Evolutionary conservation across 2,888 invertebrate species (phyloP).

Genomic region (Tricholauxania praeusta): DNA sequence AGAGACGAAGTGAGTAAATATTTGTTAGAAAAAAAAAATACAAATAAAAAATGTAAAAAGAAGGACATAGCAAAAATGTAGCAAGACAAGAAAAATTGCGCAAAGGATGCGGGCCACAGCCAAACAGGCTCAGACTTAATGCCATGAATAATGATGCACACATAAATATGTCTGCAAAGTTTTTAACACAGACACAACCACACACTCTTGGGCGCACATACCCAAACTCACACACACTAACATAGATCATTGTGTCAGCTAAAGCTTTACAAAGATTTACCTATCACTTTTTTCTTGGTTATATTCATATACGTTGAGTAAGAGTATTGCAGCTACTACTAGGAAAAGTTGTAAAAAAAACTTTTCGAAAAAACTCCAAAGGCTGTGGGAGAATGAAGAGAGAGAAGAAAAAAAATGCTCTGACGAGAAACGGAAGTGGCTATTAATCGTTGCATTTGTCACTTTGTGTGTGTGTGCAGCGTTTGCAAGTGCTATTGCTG

Average conservation of each 20-base stretch:
- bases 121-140: conserved; percentile 31
- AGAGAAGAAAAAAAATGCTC: not conserved
- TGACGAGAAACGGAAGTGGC: conserved; percentile 34
- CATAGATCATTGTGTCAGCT: conserved; percentile 13
- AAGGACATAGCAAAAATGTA: not conserved
- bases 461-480: conserved; percentile 4
- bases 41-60: not conserved
- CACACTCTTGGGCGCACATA: conserved; percentile 14
- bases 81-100: not conserved
- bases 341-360: not conserved
- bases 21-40: not conserved
- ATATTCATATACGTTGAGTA: not conserved
- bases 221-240: conserved; percentile 4
- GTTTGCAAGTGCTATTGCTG: conserved; percentile 1
- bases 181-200: conserved; percentile 6
- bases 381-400: not conserved
- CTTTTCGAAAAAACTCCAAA: not conserved
- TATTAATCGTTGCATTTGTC: conserved; percentile 44
- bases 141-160: conserved; percentile 37
- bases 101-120: not conserved
- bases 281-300: conserved; percentile 33
- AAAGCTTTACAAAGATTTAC: conserved; percentile 38
- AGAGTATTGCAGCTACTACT: not conserved
- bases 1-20: not conserved
- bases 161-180: conserved; percentile 21